A percentile compares a stretch with the other conserved stretches of the same genome.
phyloP scores from a whole-genome alignment of 2,797 vertebrate species.

The Pseudochirops corinnae region DNA sequence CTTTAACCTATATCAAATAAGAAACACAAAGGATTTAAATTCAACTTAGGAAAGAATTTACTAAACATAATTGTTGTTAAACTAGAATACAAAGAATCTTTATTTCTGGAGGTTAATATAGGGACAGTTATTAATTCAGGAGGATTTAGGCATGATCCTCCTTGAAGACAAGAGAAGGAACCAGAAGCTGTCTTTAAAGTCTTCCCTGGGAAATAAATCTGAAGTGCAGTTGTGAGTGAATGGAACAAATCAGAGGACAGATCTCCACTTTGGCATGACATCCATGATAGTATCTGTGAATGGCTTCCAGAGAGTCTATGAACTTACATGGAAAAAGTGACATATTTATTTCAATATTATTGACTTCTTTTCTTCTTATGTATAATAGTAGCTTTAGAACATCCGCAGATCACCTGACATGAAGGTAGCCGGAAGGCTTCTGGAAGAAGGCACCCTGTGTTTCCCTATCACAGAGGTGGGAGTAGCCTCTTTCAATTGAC shows the following conservation, averaged over 20 bases:
- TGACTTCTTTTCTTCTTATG: background rate
- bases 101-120: constrained; percentile 28
- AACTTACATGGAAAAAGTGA: background rate
- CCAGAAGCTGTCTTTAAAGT: background rate
- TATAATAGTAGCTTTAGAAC: background rate
- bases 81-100: constrained; percentile 32
- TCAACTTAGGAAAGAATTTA: constrained; percentile 27
- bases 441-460: background rate
- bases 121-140: constrained; percentile 19
- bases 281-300: background rate
- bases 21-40: background rate
- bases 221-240: background rate
- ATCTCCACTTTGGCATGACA: constrained; percentile 22
- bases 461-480: background rate
- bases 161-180: background rate
- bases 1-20: constrained; percentile 83
- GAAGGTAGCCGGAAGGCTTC: background rate
- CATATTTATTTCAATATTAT: background rate
- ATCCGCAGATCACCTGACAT: background rate
- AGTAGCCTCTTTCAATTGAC: background rate
- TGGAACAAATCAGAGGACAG: background rate
- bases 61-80: constrained; percentile 16
- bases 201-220: background rate
- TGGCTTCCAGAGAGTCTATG: background rate
- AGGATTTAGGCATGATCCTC: constrained; percentile 38